Percentiles rank a stretch among this genome's conserved stretches.
Conservation (phyloP, 2,113 vertebrate genomes). For the Herpetotheres cachinnans region DNA sequence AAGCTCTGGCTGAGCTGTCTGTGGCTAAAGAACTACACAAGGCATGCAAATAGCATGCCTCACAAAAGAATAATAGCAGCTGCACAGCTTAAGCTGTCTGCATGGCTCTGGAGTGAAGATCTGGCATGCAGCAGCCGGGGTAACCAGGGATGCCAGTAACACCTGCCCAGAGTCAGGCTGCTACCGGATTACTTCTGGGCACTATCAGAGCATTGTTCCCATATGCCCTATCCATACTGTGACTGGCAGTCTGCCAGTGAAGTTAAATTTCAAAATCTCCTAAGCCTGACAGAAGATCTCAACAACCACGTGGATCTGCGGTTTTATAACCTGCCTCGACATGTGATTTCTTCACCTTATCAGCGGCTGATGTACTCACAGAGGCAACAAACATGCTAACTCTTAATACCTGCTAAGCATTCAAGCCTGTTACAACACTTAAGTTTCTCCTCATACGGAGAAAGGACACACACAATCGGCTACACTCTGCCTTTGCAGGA, state of each 20-base stretch:
- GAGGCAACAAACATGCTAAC: background rate
- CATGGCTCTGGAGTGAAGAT: background rate
- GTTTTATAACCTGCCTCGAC: conserved; percentile 58
- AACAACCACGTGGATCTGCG: conserved; percentile 44
- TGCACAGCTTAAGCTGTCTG: background rate
- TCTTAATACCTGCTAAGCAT: background rate
- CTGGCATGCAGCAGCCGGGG: background rate
- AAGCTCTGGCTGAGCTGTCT: background rate
- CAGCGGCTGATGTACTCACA: conserved; percentile 18
- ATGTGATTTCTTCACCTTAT: conserved; percentile 64
- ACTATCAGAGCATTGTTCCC: conserved; percentile 26
- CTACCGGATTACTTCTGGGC: background rate
- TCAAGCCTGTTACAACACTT: background rate
- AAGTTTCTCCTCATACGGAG: background rate
- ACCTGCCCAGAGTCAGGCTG: background rate
- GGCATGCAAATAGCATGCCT: background rate
- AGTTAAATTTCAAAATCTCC: conserved; percentile 53
- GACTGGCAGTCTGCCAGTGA: conserved; percentile 15
- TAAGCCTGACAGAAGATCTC: conserved; percentile 50
- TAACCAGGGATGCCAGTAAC: background rate
- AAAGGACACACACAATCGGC: background rate
- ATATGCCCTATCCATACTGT: background rate
- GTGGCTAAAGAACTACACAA: background rate
- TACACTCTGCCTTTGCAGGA: background rate
- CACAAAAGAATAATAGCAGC: background rate